Percentiles rank a stretch among this genome's conserved stretches.
Evolutionary conservation across 2,888 invertebrate genomes (phyloP).

Genomic region (Hypselothyrea guttata): DNA sequence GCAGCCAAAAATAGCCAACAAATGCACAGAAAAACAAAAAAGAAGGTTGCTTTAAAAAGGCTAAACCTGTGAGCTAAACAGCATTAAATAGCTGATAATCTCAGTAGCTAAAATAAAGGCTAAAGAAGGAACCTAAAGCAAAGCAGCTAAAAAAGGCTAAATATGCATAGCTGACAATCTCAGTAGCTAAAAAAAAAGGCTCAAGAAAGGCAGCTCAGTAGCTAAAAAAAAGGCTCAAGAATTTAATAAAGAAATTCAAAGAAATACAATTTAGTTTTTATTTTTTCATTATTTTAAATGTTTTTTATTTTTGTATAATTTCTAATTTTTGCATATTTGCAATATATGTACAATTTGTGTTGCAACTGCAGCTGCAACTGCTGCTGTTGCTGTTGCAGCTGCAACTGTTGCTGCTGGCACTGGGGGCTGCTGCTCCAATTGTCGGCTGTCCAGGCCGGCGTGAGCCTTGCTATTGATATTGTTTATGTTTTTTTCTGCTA

Average conservation of each 20-base stretch:
- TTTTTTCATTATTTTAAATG: no score
- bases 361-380: neutral
- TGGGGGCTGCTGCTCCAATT: slow-evolving; percentile 21
- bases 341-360: no score
- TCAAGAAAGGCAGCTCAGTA: no score
- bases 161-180: no score
- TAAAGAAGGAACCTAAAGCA: no score
- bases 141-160: no score
- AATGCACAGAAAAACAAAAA: neutral
- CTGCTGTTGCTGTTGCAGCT: slow-evolving; percentile 14
- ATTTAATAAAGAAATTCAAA: neutral
- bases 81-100: neutral
- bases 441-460: slow-evolving; percentile 71
- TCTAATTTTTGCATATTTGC: slow-evolving; percentile 3
- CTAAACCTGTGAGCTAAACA: neutral
- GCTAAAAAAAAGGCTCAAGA: no score
- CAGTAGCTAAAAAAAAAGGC: slow-evolving; percentile 1
- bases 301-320: no score
- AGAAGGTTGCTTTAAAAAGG: neutral
- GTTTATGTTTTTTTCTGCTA: slow-evolving; percentile 46
- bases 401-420: neutral
- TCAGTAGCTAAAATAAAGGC: neutral
- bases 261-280: neutral
- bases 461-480: slow-evolving; percentile 22
- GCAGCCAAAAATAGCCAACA: slow-evolving; percentile 14